A percentile compares a stretch with the other conserved stretches of the same genome.
phyloP scores from a whole-genome alignment of 2,113 vertebrate species.

The Danio rerio region GRCz12tu NC_133177.1:45301001-45301500 shows the following conservation, averaged over 20 bases:
- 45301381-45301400: not conserved
- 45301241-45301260: slow-evolving; percentile 30
- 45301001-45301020: slow-evolving; percentile 23
- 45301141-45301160: too few species aligned
- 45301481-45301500: not conserved
- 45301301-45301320: not conserved
- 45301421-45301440: not conserved
- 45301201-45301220: not conserved
- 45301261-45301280: not conserved
- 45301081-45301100: not conserved
- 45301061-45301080: not conserved
- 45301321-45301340: slow-evolving; percentile 11
- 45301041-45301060: not conserved
- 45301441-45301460: not conserved
- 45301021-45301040: slow-evolving; percentile 16
- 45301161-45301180: not conserved
- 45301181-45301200: not conserved
- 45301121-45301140: too few species aligned
- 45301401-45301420: too few species aligned
- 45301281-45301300: not conserved
- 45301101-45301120: too few species aligned
- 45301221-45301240: slow-evolving; percentile 1
- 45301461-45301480: not conserved
- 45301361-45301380: too few species aligned
- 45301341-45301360: not conserved